Evolutionary conservation across 2,888 invertebrate genomes (phyloP), one percentile per base, ranked within the genome.

Genomic region (Euplagia quadripunctaria): DNA sequence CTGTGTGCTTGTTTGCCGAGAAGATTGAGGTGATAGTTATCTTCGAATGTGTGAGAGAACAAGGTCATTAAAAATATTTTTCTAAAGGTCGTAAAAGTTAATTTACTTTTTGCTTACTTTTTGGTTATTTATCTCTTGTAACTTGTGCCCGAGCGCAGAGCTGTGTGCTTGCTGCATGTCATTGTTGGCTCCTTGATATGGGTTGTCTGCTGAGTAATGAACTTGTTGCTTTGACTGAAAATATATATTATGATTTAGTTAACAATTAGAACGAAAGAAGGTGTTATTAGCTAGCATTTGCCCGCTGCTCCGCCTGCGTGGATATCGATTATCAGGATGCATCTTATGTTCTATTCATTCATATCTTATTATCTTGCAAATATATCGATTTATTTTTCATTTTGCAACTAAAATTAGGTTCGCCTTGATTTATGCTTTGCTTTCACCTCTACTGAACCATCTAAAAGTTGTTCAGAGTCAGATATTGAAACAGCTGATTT

Each of bases 151-250:
- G 1, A 97, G 88, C 0, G 97, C 96, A 74, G 97, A 96, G 82
- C 94, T 95, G 65, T 96, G 93, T 41, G 92, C 87, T 81, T 96
- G 96, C 67, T 95, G 93, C 0, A 95, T 94, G 64, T 96, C 95
- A 17, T 94, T 95, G 85, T 97, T 96, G 71, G 96, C 94, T 9
- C 97, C 97, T 91, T 97, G 97, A 91, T 97, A 97, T 17, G 97
- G 16, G 4, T 20, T 97, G 95, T 97, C 97, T 0, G 97, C 96
- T 55, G 96, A 91, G 88, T 97, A 97, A 78, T 96, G 94, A 41
- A 97, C 97, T 74, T 96, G 95, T 79, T 96, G 96, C 68, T 94
- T 92, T 4, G 93, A 86, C 94, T 94, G 88, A 0, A 42, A 64
- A 52, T 31, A 61, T 61, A 7, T 61, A 61, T 12, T 8, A 70